A percentile compares a stretch with the other conserved stretches of the same genome.
These are phyloP conservation scores for Donacobius atricapilla DNA, from an alignment of 2,113 vertebrate genomes.

Conservation along the genomic window DNA sequence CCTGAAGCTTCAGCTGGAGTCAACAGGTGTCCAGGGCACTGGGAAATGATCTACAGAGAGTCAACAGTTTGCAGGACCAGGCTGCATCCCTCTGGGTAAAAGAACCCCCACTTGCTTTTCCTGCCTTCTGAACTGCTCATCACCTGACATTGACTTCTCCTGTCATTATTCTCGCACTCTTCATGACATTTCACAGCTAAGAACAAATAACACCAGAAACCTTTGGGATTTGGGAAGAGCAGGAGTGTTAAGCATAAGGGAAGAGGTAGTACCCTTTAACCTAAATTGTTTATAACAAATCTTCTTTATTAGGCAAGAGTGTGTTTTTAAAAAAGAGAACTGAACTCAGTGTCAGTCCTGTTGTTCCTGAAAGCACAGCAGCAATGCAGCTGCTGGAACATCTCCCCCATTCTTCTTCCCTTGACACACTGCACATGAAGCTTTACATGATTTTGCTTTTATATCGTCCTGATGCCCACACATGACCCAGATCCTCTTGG, in stretches of 20 bases:
- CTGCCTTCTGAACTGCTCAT: background rate
- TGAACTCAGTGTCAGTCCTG: background rate
- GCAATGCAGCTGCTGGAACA: conserved; percentile 46
- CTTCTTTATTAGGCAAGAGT: conserved; percentile 24
- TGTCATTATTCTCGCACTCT: background rate
- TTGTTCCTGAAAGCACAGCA: conserved; percentile 50
- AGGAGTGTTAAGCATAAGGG: background rate
- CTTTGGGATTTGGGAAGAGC: background rate
- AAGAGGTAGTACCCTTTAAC: background rate
- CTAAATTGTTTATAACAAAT: background rate
- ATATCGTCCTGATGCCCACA: background rate
- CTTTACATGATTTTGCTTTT: background rate
- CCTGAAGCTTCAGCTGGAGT: conserved; percentile 4
- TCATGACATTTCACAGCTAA: background rate
- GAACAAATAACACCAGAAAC: background rate
- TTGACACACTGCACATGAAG: background rate
- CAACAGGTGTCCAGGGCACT: background rate
- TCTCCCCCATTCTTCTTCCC: conserved; percentile 60
- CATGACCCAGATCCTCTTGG: background rate
- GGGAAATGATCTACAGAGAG: background rate
- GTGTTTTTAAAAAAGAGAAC: conserved; percentile 39
- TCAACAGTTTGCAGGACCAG: background rate
- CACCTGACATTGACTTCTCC: background rate
- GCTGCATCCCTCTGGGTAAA: background rate
- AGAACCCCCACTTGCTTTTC: background rate